Evolutionary conservation across 2,888 invertebrate genomes (phyloP), one percentile per base, ranked within the genome.

Genomic region (Tuta absoluta): DNA sequence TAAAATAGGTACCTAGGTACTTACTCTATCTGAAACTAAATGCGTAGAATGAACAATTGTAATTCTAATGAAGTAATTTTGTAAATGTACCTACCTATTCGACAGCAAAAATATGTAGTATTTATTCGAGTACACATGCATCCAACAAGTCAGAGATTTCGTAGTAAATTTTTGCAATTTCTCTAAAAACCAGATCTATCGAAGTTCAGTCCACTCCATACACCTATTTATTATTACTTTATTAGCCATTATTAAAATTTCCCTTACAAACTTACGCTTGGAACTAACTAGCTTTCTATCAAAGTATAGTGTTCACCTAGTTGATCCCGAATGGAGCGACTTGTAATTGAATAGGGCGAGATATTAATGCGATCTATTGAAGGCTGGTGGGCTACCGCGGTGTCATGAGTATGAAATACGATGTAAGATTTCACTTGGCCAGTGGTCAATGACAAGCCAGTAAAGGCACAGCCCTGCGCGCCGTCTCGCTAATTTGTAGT

Each of bases 361-460:
- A 65, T 68, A 67, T 65, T 68, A 68, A 67, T 65, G 67, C 61
- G 23, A 57, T 58, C 70, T 67, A 69, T 71, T 68, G 69, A 68
- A 66, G 65, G 33, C 17, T 38, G 64, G 68, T 69, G 67, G 66
- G 66, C 69, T 65, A 67, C 69, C 69, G 65, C 66, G 63, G 37
- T 49, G 53, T 38, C 38, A 48, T 57, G 56, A 57, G 61, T 48
- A 56, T 64, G 60, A 64, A 64, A 60, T 64, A 64, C 45, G 37
- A n/a, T 8, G 33, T 17, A 28, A 5, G n/a, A 33, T 33, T 57
- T 57, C 33, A 33, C 57, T 33, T 2, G 33, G 57, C 57, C 57
- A 49, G 1, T 10, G 21, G 21, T 12, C 1, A 49, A 45, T n/a
- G 45, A 17, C n/a, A n/a, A n/a, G n/a, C n/a, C n/a, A n/a, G n/a